A percentile compares a stretch with the other conserved stretches of the same genome.
These are phyloP conservation scores for Tympanuchus pallidicinctus DNA, from an alignment of 2,113 vertebrate genomes.

Conservation along the genomic window DNA sequence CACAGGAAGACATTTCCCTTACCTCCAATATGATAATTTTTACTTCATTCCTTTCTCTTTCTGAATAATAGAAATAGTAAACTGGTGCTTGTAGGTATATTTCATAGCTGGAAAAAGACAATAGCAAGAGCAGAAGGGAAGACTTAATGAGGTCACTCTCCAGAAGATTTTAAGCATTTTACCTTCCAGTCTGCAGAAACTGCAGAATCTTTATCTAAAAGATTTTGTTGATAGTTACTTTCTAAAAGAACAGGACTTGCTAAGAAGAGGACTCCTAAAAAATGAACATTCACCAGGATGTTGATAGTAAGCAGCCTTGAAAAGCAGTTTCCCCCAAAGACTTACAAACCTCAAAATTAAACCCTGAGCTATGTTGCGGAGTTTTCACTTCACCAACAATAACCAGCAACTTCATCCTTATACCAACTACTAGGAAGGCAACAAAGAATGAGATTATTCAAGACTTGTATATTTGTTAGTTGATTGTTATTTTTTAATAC, in stretches of 20 bases:
- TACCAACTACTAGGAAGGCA: fast-evolving
- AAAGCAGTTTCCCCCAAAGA: not conserved
- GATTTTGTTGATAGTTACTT: not conserved
- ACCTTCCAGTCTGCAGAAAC: not conserved
- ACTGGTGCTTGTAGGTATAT: not conserved
- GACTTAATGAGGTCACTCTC: not conserved
- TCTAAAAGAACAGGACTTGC: not conserved
- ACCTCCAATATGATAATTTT: not conserved
- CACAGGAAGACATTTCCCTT: not conserved
- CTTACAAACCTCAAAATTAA: not conserved
- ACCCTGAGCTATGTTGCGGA: not conserved
- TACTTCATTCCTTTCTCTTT: not conserved
- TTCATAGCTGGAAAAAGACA: not conserved
- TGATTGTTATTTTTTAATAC: not conserved
- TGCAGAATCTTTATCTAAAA: not conserved
- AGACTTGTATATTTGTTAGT: not conserved
- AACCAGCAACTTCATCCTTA: not conserved
- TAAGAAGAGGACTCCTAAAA: not conserved
- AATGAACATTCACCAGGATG: fast-evolving
- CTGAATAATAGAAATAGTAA: not conserved
- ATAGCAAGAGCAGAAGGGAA: not conserved
- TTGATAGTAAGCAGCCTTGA: not conserved
- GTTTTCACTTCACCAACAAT: not conserved
- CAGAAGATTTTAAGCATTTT: not conserved
- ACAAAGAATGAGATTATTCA: not conserved